These are phyloP conservation scores for Tonatia bakeri DNA, from an alignment of 2,113 vertebrate genomes.

Conservation along the genomic window DNA sequence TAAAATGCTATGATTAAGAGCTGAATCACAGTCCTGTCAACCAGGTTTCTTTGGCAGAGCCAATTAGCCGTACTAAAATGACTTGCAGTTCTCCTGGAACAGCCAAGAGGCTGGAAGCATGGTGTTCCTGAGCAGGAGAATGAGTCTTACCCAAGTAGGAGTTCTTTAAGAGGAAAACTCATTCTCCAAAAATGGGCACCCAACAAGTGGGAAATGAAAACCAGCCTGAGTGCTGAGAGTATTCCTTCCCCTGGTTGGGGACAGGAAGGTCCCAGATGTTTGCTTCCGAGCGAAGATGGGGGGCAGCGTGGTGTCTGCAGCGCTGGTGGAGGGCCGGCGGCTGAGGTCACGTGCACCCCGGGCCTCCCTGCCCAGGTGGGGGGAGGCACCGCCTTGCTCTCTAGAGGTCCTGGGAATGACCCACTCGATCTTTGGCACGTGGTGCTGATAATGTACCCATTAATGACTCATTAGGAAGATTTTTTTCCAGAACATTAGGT, in stretches of 20 bases:
- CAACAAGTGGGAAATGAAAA: neutral
- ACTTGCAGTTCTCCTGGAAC: slow-evolving; percentile 19
- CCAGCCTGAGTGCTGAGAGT: rapidly evolving
- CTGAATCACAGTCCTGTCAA: slow-evolving; percentile 73
- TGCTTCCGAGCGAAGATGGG: neutral
- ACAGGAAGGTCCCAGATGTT: neutral
- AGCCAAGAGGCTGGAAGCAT: neutral
- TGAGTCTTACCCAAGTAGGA: rapidly evolving
- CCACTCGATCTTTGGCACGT: slow-evolving; percentile 5
- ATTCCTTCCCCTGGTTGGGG: too few relatives aligned
- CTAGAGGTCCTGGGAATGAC: neutral
- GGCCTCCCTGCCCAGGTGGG: rapidly evolving
- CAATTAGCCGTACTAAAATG: slow-evolving; percentile 70
- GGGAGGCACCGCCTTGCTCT: neutral
- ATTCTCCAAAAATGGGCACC: neutral
- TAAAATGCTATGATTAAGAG: slow-evolving; percentile 71
- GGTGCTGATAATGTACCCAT: neutral
- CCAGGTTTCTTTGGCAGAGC: slow-evolving; percentile 64
- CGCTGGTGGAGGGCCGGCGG: too few relatives aligned
- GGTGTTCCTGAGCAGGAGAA: neutral
- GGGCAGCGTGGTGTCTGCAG: too few relatives aligned
- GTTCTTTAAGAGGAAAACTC: neutral
- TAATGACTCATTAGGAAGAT: slow-evolving; percentile 46
- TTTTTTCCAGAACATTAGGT: slow-evolving; percentile 54
- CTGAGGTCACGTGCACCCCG: rapidly evolving